phyloP scores from a whole-genome alignment of 2,797 vertebrate genomes.

The Echeneis naucrates region DNA sequence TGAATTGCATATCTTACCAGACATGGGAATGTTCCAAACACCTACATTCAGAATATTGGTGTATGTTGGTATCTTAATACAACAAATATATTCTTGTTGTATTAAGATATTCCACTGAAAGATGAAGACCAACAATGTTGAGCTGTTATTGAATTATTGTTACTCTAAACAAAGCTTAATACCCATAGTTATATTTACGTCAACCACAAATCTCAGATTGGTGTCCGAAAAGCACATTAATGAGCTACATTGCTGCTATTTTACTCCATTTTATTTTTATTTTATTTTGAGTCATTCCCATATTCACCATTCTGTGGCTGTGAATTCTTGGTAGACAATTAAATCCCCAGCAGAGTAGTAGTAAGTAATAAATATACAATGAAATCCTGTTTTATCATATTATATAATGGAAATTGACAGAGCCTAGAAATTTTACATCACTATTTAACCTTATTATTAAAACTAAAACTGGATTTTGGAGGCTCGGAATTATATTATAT shows the following conservation, averaged over 20 bases:
- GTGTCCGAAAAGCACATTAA: too few species aligned
- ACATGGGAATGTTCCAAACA: not conserved
- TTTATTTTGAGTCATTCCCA: not conserved
- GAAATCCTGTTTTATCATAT: too few species aligned
- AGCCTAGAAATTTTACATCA: not conserved
- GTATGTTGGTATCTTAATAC: too few species aligned
- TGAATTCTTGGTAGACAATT: not conserved
- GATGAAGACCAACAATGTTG: not conserved
- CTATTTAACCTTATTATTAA: not conserved
- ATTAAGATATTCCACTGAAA: not conserved
- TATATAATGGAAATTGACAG: not conserved
- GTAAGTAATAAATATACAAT: too few species aligned
- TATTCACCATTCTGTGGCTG: not conserved
- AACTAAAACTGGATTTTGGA: not conserved
- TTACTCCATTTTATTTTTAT: not conserved
- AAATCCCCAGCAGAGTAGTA: too few species aligned
- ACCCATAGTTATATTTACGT: too few species aligned
- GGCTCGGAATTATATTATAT: too few species aligned
- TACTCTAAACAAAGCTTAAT: not conserved
- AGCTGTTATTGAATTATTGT: not conserved
- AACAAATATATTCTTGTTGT: too few species aligned
- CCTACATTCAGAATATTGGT: too few species aligned
- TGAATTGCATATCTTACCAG: not conserved
- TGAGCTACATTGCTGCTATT: too few species aligned
- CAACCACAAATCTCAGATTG: too few species aligned